Percentiles rank a stretch among this genome's conserved stretches.
These are phyloP conservation scores for Monodelphis domestica DNA, from an alignment of 2,797 vertebrate genomes.

Conservation along the genomic window DNA sequence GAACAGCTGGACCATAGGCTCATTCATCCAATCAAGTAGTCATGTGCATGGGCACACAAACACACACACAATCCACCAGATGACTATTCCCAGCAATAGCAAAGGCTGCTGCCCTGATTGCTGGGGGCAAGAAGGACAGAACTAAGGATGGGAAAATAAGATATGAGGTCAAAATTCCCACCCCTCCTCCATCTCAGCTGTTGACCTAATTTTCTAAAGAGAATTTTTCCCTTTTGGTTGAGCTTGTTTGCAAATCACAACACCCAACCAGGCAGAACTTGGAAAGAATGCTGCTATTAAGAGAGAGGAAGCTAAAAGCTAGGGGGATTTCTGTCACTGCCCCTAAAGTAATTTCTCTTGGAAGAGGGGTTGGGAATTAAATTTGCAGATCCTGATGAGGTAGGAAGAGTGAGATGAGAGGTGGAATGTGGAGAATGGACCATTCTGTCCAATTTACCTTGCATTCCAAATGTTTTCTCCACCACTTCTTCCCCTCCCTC, in stretches of 20 bases:
- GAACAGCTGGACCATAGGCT: background rate
- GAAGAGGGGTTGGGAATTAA: background rate
- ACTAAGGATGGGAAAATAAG: slow-evolving; percentile 28
- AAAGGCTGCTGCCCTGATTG: slow-evolving; percentile 14
- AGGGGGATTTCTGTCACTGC: background rate
- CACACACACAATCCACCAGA: slow-evolving; percentile 33
- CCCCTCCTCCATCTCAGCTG: slow-evolving; percentile 47
- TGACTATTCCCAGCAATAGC: slow-evolving; percentile 38
- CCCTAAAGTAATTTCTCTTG: slow-evolving; percentile 26
- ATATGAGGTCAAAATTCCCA: slow-evolving; percentile 26
- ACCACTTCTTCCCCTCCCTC: background rate
- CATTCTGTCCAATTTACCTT: background rate
- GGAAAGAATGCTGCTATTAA: background rate
- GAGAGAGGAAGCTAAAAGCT: slow-evolving; percentile 1
- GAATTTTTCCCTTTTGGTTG: slow-evolving; percentile 54
- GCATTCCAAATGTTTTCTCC: background rate
- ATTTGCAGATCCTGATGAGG: background rate
- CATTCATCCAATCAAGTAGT: background rate
- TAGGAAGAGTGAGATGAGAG: background rate
- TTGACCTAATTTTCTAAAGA: slow-evolving; percentile 69
- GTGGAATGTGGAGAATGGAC: background rate
- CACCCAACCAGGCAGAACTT: background rate
- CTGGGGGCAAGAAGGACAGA: slow-evolving; percentile 43
- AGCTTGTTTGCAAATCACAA: slow-evolving; percentile 60
- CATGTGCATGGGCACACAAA: fast-evolving